These are phyloP conservation scores for Manis javanica DNA, from an alignment of 2,797 vertebrate species.

Conservation along the genomic window DNA sequence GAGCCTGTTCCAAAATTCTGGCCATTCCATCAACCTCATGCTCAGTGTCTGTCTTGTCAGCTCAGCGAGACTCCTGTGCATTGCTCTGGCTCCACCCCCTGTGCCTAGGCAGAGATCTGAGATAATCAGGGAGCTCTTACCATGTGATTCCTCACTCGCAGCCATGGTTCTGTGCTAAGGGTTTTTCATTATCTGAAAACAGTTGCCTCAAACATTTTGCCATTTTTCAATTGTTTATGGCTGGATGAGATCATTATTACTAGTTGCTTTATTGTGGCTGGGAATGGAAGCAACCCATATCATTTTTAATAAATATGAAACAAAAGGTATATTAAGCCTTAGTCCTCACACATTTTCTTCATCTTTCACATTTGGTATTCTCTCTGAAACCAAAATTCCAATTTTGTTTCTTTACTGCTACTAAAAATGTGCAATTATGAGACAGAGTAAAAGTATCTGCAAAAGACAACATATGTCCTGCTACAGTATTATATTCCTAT, in stretches of 20 bases:
- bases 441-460: neutral
- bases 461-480: neutral
- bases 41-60: neutral
- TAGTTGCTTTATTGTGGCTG: neutral
- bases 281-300: neutral
- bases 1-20: neutral
- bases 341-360: neutral
- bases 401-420: constrained; percentile 40
- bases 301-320: neutral
- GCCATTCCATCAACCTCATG: neutral
- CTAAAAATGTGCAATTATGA: neutral
- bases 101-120: neutral
- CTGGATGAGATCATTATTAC: neutral
- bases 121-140: neutral
- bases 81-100: neutral
- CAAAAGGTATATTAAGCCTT: neutral
- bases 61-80: neutral
- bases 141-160: neutral
- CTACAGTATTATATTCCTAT: neutral
- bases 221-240: neutral
- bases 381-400: constrained; percentile 46
- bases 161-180: neutral
- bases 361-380: constrained; percentile 26
- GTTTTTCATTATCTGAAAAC: neutral
- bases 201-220: constrained; percentile 6